Evolutionary conservation across 2,888 invertebrate genomes (phyloP).

Genomic region (Cabera pusaria): DNA sequence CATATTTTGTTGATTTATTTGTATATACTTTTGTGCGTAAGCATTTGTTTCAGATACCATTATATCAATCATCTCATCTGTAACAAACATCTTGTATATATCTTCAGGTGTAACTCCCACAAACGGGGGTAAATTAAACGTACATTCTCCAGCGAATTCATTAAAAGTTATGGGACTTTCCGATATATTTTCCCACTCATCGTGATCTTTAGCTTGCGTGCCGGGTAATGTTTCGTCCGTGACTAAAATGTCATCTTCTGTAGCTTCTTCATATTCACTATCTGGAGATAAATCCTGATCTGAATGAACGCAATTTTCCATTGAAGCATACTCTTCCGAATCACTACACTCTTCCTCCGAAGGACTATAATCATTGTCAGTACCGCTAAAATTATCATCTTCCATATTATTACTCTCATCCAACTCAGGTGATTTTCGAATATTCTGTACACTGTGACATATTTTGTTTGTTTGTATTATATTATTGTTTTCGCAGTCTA

Average conservation of each 20-base stretch:
- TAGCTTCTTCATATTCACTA: constrained; percentile 21
- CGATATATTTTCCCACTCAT: constrained; percentile 30
- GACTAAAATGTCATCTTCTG: constrained; percentile 22
- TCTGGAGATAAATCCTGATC: constrained; percentile 22
- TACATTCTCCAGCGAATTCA: constrained; percentile 26
- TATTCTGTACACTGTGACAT: constrained; percentile 25
- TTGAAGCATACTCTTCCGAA: constrained; percentile 24
- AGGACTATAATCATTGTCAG: constrained; percentile 19
- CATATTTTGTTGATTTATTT: constrained; percentile 17
- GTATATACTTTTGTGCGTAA: constrained; percentile 25
- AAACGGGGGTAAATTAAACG: constrained; percentile 24
- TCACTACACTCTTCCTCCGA: constrained; percentile 23
- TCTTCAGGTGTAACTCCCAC: constrained; percentile 8
- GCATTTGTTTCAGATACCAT: constrained; percentile 28
- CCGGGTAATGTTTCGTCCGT: constrained; percentile 23
- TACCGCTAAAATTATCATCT: constrained; percentile 21
- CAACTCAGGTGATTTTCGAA: constrained; percentile 25
- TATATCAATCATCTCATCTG: constrained; percentile 23
- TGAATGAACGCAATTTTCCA: constrained; percentile 22
- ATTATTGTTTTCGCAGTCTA: constrained; percentile 21
- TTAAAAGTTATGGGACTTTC: constrained; percentile 23
- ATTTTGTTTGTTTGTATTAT: constrained; percentile 24
- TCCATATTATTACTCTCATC: constrained; percentile 27
- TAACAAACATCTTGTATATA: constrained; percentile 24
- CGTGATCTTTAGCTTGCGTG: constrained; percentile 24